Percentiles rank a stretch among this genome's conserved stretches.
These are phyloP conservation scores for Pangasius djambal DNA, from an alignment of 2,797 vertebrate species.

Conservation along the genomic window DNA sequence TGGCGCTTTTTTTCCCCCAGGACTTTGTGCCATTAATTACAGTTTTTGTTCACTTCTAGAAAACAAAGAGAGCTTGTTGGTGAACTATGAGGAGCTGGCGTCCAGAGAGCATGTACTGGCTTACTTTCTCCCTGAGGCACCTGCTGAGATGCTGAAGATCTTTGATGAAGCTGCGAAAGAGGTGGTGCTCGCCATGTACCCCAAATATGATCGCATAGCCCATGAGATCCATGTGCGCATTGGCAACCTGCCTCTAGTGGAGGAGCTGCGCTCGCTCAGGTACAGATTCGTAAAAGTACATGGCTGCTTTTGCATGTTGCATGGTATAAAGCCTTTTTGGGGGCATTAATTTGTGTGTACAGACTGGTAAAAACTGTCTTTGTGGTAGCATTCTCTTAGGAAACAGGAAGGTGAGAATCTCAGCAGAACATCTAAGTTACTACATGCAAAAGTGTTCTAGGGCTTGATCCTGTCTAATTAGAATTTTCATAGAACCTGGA, in stretches of 20 bases:
- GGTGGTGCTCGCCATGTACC: slow-evolving; percentile 96
- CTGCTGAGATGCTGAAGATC: slow-evolving; percentile 94
- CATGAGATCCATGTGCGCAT: slow-evolving; percentile 95
- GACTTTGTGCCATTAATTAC: background rate
- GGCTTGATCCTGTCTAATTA: background rate
- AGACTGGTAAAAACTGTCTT: background rate
- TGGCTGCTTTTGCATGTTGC: background rate
- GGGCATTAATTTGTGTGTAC: too few relatives aligned
- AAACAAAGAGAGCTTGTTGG: slow-evolving; percentile 93
- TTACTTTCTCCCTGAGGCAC: slow-evolving; percentile 95
- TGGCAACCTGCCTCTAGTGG: slow-evolving; percentile 93
- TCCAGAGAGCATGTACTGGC: slow-evolving; percentile 94
- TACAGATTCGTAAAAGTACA: slow-evolving; percentile 57
- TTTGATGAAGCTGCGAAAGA: slow-evolving; percentile 96
- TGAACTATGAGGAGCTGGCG: slow-evolving; percentile 94
- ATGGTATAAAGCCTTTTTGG: background rate
- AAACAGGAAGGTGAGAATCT: background rate
- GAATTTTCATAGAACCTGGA: background rate
- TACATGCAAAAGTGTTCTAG: background rate
- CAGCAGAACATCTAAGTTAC: background rate
- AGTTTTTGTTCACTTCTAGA: slow-evolving; percentile 71
- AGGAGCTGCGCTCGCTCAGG: slow-evolving; percentile 93
- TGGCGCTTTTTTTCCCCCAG: background rate
- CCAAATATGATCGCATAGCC: slow-evolving; percentile 94
- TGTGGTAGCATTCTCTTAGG: background rate